Evolutionary conservation across 1,140 invertebrate species (phyloP).

Genomic region (Tetragnatha versicolor): DNA sequence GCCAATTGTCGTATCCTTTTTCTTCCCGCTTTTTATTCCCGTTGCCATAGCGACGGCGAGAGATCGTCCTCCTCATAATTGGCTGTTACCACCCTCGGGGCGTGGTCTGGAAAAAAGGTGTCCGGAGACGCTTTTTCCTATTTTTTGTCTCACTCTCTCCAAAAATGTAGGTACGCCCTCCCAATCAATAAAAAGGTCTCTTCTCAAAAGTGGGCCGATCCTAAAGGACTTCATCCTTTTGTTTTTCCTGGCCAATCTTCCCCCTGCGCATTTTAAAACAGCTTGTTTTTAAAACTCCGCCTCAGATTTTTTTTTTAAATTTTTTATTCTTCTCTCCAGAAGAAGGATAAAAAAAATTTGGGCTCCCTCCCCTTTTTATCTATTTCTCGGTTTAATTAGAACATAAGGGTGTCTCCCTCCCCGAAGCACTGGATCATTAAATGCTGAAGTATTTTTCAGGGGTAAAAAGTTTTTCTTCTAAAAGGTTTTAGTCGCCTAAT

Average conservation of each 20-base stretch:
- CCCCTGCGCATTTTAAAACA: constrained; percentile 35
- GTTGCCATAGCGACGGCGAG: constrained; percentile 7
- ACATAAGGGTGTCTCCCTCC: constrained; percentile 21
- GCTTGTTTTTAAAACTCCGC: constrained; percentile 49
- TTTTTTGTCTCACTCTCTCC: background rate
- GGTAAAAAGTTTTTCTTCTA: constrained; percentile 8
- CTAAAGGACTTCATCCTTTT: background rate
- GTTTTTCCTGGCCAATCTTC: background rate
- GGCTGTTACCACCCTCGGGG: constrained; percentile 30
- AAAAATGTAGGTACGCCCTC: constrained; percentile 7
- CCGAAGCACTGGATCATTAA: constrained; percentile 27
- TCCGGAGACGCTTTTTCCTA: constrained; percentile 21
- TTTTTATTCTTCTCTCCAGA: constrained; percentile 8
- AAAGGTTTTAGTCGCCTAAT: constrained; percentile 49
- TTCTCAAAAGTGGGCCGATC: background rate
- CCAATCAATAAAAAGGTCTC: constrained; percentile 16
- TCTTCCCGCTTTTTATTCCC: constrained; percentile 15
- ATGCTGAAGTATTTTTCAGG: constrained; percentile 33
- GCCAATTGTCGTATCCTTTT: background rate
- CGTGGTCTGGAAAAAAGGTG: constrained; percentile 46
- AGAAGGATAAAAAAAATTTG: too few relatives aligned
- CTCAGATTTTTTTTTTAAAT: constrained; percentile 1
- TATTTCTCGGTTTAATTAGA: constrained; percentile 45
- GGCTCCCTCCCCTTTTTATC: background rate
- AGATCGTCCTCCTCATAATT: constrained; percentile 22